Evolutionary conservation across 2,888 invertebrate species (phyloP).

Genomic region (Psylliodes chrysocephalus): DNA sequence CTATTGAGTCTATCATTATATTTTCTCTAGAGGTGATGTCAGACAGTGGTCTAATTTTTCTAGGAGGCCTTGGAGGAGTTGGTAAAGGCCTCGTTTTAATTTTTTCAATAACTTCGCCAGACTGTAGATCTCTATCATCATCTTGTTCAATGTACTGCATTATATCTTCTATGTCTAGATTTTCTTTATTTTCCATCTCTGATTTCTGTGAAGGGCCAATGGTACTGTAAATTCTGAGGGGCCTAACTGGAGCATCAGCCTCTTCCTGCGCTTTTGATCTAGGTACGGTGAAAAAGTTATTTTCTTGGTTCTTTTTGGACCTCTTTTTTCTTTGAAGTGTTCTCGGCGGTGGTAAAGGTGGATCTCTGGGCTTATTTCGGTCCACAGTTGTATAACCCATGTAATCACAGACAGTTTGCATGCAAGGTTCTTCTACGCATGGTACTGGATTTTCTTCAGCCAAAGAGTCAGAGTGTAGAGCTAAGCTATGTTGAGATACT

Average conservation of each 20-base stretch:
- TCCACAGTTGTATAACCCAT: constrained; percentile 83
- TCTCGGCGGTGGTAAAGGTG: constrained; percentile 70
- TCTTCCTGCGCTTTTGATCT: constrained; percentile 60
- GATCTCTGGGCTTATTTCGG: constrained; percentile 67
- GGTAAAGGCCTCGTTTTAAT: constrained; percentile 89
- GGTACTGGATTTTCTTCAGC: constrained; percentile 55
- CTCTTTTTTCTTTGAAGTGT: constrained; percentile 67
- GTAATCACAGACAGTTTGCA: constrained; percentile 58
- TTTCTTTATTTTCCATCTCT: constrained; percentile 63
- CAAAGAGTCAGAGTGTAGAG: constrained; percentile 68
- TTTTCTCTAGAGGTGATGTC: constrained; percentile 59
- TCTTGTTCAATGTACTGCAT: constrained; percentile 73
- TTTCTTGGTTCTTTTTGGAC: constrained; percentile 58
- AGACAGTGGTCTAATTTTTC: constrained; percentile 61
- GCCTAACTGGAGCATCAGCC: constrained; percentile 68
- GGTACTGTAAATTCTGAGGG: constrained; percentile 71
- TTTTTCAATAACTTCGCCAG: constrained; percentile 80
- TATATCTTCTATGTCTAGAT: constrained; percentile 58
- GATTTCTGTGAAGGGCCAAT: constrained; percentile 63
- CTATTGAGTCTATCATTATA: constrained; percentile 37
- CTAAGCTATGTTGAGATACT: constrained; percentile 48
- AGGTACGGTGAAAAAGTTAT: constrained; percentile 78
- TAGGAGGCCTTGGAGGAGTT: constrained; percentile 85
- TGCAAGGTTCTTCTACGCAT: constrained; percentile 58
- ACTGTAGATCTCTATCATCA: constrained; percentile 75